Conservation (phyloP, 1,140 invertebrate genomes). For the Antheraea mylitta region DNA sequence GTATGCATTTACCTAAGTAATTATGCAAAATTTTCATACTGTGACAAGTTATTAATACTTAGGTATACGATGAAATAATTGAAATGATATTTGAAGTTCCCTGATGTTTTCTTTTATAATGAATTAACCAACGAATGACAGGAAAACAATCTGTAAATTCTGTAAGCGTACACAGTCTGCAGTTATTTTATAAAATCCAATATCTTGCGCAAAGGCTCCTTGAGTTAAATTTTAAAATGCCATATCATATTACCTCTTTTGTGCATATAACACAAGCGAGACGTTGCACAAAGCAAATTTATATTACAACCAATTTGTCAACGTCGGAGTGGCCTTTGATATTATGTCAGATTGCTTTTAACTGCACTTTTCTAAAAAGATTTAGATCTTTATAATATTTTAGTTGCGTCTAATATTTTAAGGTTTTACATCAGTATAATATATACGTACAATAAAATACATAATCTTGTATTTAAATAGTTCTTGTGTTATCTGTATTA, state of each 20-base stretch:
- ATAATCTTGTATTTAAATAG: too few relatives aligned
- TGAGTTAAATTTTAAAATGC: neutral
- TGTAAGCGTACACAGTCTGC: too few relatives aligned
- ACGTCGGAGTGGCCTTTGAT: neutral
- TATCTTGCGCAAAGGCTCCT: neutral
- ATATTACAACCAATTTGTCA: slow-evolving; percentile 1
- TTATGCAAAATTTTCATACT: too few relatives aligned
- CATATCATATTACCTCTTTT: neutral
- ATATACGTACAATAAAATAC: too few relatives aligned
- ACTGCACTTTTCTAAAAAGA: neutral
- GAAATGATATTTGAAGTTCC: neutral
- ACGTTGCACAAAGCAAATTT: slow-evolving; percentile 1
- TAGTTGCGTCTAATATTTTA: neutral
- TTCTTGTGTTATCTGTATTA: too few relatives aligned
- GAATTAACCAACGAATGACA: neutral
- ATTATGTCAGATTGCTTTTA: slow-evolving; percentile 4
- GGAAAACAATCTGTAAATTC: neutral
- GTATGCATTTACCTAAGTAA: too few relatives aligned
- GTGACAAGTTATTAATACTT: neutral
- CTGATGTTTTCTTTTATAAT: neutral
- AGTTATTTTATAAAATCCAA: neutral
- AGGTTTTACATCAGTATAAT: too few relatives aligned
- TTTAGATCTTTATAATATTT: neutral
- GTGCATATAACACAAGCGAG: slow-evolving; percentile 1
- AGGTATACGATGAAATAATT: neutral